Conservation (phyloP, 2,888 invertebrate species). For the Nemotelus pantherinus region DNA sequence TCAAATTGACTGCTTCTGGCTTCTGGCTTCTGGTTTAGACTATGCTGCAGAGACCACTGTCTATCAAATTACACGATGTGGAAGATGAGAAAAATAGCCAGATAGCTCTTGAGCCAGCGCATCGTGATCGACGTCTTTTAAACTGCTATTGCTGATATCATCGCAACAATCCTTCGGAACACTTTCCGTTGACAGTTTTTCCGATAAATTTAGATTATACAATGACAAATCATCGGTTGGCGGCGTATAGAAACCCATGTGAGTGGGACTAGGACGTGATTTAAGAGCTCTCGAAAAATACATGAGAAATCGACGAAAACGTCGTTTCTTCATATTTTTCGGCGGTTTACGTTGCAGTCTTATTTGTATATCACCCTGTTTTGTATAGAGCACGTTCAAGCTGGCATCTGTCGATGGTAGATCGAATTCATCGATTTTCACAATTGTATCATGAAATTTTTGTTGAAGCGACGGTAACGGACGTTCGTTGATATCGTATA, state of each 20-base stretch:
- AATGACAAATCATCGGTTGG: constrained; percentile 50
- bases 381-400: constrained; percentile 52
- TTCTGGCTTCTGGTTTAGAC: no score
- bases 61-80: no score
- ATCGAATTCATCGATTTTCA: constrained; percentile 52
- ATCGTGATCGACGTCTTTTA: constrained; percentile 38
- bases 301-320: constrained; percentile 45
- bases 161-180: not conserved
- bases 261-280: constrained; percentile 47
- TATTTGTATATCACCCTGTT: constrained; percentile 52
- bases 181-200: not conserved
- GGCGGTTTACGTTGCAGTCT: constrained; percentile 49
- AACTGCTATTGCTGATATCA: constrained; percentile 46
- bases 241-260: constrained; percentile 53
- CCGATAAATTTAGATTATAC: constrained; percentile 24
- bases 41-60: no score
- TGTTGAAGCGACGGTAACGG: not conserved
- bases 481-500: not conserved
- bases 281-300: constrained; percentile 44
- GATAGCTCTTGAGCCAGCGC: constrained; percentile 68
- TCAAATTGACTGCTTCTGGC: no score
- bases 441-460: constrained; percentile 46
- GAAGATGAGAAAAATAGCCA: constrained; percentile 66
- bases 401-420: constrained; percentile 53
- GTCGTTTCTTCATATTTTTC: constrained; percentile 12